Evolutionary conservation across 2,888 invertebrate species (phyloP).

Genomic region (Drosophila basisetae): DNA sequence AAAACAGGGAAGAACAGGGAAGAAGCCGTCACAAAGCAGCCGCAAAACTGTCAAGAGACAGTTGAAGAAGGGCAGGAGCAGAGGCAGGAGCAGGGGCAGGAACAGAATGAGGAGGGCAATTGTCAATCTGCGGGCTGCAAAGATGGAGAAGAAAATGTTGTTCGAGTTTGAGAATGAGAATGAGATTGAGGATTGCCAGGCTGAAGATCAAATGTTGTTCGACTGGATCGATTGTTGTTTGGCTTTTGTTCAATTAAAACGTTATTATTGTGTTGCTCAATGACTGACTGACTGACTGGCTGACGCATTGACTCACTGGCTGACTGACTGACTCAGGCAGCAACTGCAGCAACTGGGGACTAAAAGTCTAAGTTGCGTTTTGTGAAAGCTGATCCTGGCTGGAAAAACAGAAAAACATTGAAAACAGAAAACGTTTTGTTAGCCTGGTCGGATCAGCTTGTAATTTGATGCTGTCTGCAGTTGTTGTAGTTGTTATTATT

Average conservation of each 20-base stretch:
- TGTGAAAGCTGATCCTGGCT: constrained; percentile 79
- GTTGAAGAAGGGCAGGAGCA: constrained; percentile 1
- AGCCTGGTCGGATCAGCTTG: constrained; percentile 60
- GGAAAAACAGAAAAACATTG: constrained; percentile 16
- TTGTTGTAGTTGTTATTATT: constrained; percentile 25
- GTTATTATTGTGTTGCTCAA: constrained; percentile 74
- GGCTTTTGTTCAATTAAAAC: constrained; percentile 80
- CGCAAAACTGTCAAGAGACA: constrained; percentile 53
- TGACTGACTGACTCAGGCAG: constrained; percentile 24
- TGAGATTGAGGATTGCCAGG: constrained; percentile 6
- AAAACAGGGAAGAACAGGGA: constrained; percentile 19
- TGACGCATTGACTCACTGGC: constrained; percentile 36
- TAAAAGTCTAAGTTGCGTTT: constrained; percentile 75
- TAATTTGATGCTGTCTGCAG: constrained; percentile 67
- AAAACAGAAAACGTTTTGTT: constrained; percentile 66
- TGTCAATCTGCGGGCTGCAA: constrained; percentile 34
- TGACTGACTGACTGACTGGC: constrained; percentile 50
- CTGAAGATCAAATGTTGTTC: constrained; percentile 61
- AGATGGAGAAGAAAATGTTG: constrained; percentile 8
- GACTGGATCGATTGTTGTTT: constrained; percentile 54
- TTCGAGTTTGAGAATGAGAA: constrained; percentile 4
- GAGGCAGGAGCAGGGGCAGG: not conserved
- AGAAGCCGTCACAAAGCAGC: constrained; percentile 48
- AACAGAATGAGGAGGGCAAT: constrained; percentile 24
- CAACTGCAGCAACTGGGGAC: constrained; percentile 68